These are phyloP conservation scores for Synergus japonicus DNA, from an alignment of 2,888 invertebrate genomes.

Conservation along the genomic window DNA sequence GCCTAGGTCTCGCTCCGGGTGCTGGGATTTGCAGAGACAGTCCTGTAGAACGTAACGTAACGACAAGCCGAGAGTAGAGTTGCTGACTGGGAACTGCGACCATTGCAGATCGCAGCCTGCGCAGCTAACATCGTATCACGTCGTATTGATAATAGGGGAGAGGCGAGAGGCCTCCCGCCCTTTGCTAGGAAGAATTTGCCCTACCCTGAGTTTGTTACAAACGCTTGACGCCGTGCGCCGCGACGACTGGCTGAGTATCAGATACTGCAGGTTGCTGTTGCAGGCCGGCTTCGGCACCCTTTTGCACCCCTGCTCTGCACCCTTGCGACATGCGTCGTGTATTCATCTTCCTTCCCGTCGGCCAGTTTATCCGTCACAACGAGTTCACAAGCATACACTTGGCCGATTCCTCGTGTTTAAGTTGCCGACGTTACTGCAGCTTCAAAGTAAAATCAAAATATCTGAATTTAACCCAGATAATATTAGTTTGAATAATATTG, in stretches of 20 bases:
- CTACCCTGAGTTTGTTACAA: neutral
- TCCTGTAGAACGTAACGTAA: neutral
- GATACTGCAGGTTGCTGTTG: neutral
- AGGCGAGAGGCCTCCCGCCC: slow-evolving; percentile 13
- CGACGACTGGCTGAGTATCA: neutral
- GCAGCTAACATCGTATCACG: slow-evolving; percentile 13
- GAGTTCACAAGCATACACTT: slow-evolving; percentile 5
- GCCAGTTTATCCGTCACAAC: slow-evolving; percentile 13
- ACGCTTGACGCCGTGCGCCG: neutral
- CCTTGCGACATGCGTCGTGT: slow-evolving; percentile 32
- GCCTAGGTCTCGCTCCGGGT: neutral
- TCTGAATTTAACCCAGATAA: neutral
- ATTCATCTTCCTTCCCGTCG: slow-evolving; percentile 9
- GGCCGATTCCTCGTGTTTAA: slow-evolving; percentile 18
- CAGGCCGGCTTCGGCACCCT: neutral
- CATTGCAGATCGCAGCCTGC: slow-evolving; percentile 16
- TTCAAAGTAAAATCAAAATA: neutral
- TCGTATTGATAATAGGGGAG: neutral
- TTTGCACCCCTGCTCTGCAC: neutral
- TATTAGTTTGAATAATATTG: neutral
- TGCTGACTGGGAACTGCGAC: neutral
- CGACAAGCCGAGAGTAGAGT: neutral
- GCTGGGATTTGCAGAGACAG: neutral
- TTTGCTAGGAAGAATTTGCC: slow-evolving; percentile 5
- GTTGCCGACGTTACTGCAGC: neutral